These are phyloP conservation scores for Aethes cnicana DNA, from an alignment of 2,888 invertebrate genomes.

Conservation along the genomic window DNA sequence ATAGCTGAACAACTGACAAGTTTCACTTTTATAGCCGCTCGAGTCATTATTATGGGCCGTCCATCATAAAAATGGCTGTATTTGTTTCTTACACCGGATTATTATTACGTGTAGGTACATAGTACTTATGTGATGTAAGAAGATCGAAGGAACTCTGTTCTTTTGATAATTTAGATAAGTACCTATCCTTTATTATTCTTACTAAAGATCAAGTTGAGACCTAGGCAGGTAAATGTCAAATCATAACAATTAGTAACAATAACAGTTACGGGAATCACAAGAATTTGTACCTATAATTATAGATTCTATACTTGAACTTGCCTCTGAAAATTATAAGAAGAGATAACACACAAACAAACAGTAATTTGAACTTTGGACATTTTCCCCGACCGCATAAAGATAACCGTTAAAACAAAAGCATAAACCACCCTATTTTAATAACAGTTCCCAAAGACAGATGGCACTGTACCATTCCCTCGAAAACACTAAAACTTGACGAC, in stretches of 20 bases:
- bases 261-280: too few species aligned
- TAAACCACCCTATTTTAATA: slow-evolving; percentile 31
- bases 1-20: slow-evolving; percentile 18
- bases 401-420: slow-evolving; percentile 28
- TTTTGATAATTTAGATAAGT: too few species aligned
- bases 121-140: too few species aligned
- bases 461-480: slow-evolving; percentile 37
- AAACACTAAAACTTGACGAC: slow-evolving; percentile 67
- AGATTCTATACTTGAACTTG: too few species aligned
- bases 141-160: too few species aligned
- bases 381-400: slow-evolving; percentile 5
- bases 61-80: slow-evolving; percentile 22
- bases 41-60: slow-evolving; percentile 9
- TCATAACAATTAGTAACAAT: too few species aligned
- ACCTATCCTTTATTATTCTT: too few species aligned
- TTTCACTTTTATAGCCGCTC: slow-evolving; percentile 23
- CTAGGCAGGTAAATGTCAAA: too few species aligned
- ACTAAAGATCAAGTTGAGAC: too few species aligned
- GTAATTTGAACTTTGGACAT: not conserved
- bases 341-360: not conserved
- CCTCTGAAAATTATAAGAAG: slow-evolving; percentile 2
- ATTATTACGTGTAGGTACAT: too few species aligned
- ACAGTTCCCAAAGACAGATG: slow-evolving; percentile 48
- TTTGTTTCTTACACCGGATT: slow-evolving; percentile 14
- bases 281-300: too few species aligned